Base-by-base conservation (phyloP, 2,797 vertebrate genomes). In the Rhinella marina region DNA sequence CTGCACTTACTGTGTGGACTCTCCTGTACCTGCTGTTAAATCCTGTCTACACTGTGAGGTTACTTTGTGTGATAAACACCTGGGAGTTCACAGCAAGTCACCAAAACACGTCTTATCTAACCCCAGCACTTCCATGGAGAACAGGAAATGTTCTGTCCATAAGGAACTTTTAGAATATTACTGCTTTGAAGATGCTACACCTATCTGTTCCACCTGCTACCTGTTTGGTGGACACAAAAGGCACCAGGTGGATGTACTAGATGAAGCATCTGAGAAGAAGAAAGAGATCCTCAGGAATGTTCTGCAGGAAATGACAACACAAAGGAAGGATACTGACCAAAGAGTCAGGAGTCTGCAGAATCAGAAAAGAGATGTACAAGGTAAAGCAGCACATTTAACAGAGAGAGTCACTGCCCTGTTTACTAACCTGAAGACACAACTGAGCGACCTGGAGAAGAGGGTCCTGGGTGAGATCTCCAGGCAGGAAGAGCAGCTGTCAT, bases 1-100 rank as follows among this genome's bases (percentile, higher is more conserved):
- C n/a, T 27, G 86, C 59, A 77, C 77, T 88, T 88, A 96, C 95
- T 73, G 90, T 94, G 0, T 93, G 95, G 73, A 66, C 25, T 16
- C 95, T 94, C 85, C 85, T 68, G 48, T 92, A 91, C 11, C 77
- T 88, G 1, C 61, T 81, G 0, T 25, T 52, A 77, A 54, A 3
- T 77, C 75, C 48, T 77, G 75, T 77, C 75, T 77, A 0, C 12
- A 0, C 0, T 77, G 75, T 77, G 75, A 77, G 3, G 75, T n/a
- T 77, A 54, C n/a, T 52, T 13, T 77, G 23, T 77, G 75, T 12
- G 78, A 89, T 25, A 27, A 72, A 7, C 9, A 3, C 7, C 16
- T 32, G 3, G 82, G 93, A 32, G 52, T 25, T 12, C 62, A 57
- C 77, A 61, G 29, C 52, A 59, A 70, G 13, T 48, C 23, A 7